These are phyloP conservation scores for Graptemys geographica DNA, from an alignment of 2,797 vertebrate species.

Conservation along the genomic window DNA sequence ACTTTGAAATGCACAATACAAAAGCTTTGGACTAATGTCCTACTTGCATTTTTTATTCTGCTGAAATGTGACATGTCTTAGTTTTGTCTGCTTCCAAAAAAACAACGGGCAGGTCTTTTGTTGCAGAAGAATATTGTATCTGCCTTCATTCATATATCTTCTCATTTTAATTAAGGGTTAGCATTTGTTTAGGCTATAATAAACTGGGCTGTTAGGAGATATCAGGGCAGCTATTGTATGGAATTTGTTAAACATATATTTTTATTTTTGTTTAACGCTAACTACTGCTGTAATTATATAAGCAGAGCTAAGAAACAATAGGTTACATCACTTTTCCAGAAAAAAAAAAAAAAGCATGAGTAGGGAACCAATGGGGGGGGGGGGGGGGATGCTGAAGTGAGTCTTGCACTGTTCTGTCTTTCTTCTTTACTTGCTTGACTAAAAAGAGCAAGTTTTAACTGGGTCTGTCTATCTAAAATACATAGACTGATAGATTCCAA, in stretches of 20 bases:
- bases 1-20: constrained; percentile 61
- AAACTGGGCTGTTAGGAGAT: neutral
- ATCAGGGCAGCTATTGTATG: neutral
- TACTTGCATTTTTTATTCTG: constrained; percentile 29
- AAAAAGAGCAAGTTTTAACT: neutral
- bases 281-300: neutral
- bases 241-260: neutral
- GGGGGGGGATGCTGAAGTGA: neutral
- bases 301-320: neutral
- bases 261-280: neutral
- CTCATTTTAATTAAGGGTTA: neutral
- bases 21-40: constrained; percentile 32
- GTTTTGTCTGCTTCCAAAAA: constrained; percentile 9
- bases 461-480: neutral
- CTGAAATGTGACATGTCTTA: constrained; percentile 18
- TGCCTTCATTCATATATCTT: neutral
- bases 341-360: neutral
- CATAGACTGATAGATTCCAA: neutral
- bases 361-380: neutral
- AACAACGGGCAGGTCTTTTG: neutral
- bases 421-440: neutral
- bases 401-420: neutral
- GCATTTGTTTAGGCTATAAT: neutral
- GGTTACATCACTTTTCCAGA: neutral
- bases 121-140: neutral